These are phyloP conservation scores for Anthonomus grandis DNA, from an alignment of 1,140 invertebrate genomes.

Conservation along the genomic window DNA sequence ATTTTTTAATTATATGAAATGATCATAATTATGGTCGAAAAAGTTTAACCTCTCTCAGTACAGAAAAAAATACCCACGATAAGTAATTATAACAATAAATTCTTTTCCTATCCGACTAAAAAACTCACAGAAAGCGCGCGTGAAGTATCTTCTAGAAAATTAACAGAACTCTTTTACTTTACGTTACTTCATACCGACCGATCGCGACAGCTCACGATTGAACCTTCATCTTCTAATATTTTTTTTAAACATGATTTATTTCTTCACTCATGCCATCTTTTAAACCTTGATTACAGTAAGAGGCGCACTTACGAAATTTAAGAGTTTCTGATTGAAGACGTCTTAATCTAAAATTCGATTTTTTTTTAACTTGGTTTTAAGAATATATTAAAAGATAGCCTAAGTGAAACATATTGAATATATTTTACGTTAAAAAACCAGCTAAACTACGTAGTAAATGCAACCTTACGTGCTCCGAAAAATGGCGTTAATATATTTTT, in stretches of 20 bases:
- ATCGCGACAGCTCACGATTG: not conserved
- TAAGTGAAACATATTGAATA: not conserved
- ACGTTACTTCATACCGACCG: not conserved
- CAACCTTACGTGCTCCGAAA: conserved; percentile 25
- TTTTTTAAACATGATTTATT: too few relatives aligned
- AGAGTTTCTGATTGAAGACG: not conserved
- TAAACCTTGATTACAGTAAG: too few relatives aligned
- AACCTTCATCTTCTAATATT: not conserved
- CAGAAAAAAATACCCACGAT: too few relatives aligned
- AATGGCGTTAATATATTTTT: conserved; percentile 20
- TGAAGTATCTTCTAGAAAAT: conserved; percentile 31
- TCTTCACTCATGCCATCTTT: not conserved
- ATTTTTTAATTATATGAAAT: too few relatives aligned
- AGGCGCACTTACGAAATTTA: too few relatives aligned
- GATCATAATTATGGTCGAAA: too few relatives aligned
- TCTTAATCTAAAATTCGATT: too few relatives aligned
- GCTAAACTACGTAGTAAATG: conserved; percentile 26
- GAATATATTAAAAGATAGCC: too few relatives aligned
- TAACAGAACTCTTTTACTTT: conserved; percentile 22
- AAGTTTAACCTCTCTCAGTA: too few relatives aligned
- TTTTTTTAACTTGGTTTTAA: too few relatives aligned
- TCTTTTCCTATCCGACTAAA: conserved; percentile 28
- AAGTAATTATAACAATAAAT: conserved; percentile 24
- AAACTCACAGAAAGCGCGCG: conserved; percentile 21
- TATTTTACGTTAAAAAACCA: conserved; percentile 14